These are phyloP conservation scores for Dynastes grantii DNA, from an alignment of 2,888 invertebrate genomes.

Conservation along the genomic window DNA sequence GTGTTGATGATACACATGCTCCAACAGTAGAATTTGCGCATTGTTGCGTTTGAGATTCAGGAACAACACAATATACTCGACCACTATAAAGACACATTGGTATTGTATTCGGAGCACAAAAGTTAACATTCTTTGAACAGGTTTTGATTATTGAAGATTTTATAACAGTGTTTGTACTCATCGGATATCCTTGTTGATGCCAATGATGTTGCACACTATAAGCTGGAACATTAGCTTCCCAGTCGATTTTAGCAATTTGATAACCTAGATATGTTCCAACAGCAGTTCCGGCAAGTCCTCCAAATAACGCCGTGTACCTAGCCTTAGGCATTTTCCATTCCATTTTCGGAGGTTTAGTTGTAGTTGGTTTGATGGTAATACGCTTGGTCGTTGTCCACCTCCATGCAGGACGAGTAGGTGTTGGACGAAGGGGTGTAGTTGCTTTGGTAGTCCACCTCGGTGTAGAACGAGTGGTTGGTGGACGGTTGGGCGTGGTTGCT, in stretches of 20 bases:
- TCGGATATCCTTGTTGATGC: constrained; percentile 15
- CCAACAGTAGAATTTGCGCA: constrained; percentile 21
- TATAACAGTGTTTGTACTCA: constrained; percentile 17
- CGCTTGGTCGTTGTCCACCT: background rate
- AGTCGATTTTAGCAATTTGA: constrained; percentile 14
- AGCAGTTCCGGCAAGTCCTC: constrained; percentile 4
- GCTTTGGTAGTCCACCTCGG: too few relatives aligned
- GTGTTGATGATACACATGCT: constrained; percentile 27
- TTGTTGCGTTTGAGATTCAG: constrained; percentile 21
- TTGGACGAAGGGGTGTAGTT: too few relatives aligned
- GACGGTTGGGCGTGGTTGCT: too few relatives aligned
- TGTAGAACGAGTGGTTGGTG: background rate
- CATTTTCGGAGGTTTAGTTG: constrained; percentile 9
- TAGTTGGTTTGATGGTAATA: background rate
- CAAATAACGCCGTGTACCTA: background rate
- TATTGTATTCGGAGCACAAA: constrained; percentile 36
- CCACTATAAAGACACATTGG: constrained; percentile 42
- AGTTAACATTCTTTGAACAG: constrained; percentile 36
- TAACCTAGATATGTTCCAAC: constrained; percentile 19
- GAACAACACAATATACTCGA: constrained; percentile 44
- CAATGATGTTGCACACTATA: constrained; percentile 24
- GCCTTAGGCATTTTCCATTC: background rate
- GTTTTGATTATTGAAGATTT: background rate
- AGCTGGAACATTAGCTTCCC: constrained; percentile 13
- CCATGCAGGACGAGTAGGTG: background rate